Base-by-base conservation (phyloP, 2,888 invertebrate species). In the Dinocampus coccinellae region DNA sequence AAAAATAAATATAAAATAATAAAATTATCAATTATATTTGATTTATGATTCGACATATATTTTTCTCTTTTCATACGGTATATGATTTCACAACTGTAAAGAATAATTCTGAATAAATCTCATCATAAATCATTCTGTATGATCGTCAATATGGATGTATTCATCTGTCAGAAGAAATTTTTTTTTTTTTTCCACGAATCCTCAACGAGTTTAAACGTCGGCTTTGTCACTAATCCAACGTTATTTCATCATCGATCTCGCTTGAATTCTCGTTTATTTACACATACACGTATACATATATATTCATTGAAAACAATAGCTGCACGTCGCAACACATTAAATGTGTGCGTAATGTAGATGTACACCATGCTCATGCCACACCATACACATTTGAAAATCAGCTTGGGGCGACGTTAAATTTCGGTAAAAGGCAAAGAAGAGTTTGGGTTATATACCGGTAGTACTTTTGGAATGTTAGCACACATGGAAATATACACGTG, bases 261-360 rank as follows among this genome's bases (percentile, higher is more conserved):
- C 67, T 67, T 33, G 58, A 67, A 67, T 67, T 60, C 67, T 58
- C 60, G 67, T 68, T 68, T 42, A 64, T 53, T 52, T 10, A 10
- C 10, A 36, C 10, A 9, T 10, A 36, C 10, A 10, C 10, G 10
- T 36, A 36, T 10, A 10, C 10, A 36, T 36, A 2, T 47, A 47
- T 47, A 16, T 47, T 33, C 33, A 33, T 33, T 33, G 33, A 53
- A 53, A 53, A 53, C 53, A 20, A 20, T 20, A 20, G 53, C 9
- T 20, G 10, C 16, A 10, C 10, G 9, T 20, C n/a, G 20, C 53
- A 20, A 20, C 9, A 20, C 53, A 9, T 53, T 20, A n/a, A 9
- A 53, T 22, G 16, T 20, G 7, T 33, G 33, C 33, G n/a, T n/a
- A 33, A 33, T 33, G 7, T 33, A 33, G 33, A 33, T 33, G 3